These are phyloP conservation scores for Sitophilus oryzae DNA, from an alignment of 1,140 invertebrate genomes.

Conservation along the genomic window DNA sequence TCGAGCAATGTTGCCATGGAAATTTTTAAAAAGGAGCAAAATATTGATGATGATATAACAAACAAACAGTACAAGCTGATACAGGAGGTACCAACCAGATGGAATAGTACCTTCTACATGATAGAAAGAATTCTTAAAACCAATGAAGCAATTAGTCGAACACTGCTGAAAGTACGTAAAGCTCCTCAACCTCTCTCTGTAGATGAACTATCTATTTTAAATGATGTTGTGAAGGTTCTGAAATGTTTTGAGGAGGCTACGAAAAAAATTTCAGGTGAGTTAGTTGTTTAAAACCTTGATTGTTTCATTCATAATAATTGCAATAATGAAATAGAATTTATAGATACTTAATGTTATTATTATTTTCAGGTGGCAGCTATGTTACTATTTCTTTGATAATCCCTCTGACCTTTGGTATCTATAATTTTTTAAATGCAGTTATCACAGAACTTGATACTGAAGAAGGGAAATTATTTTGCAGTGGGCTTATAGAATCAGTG, in stretches of 20 bases:
- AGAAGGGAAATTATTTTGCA: conserved; percentile 1
- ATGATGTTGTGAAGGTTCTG: background rate
- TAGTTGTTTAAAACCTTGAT: too few species aligned
- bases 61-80: conserved; percentile 3
- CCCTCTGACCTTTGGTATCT: background rate
- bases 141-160: background rate
- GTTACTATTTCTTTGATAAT: conserved; percentile 11
- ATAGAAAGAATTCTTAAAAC: conserved; percentile 9
- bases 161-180: conserved; percentile 2
- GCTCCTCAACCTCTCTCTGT: conserved; percentile 1
- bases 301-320: too few species aligned
- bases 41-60: background rate
- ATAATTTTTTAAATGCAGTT: background rate
- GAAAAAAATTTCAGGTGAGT: conserved; percentile 3
- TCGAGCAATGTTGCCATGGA: conserved; percentile 1
- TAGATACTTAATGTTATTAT: too few species aligned
- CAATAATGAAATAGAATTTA: too few species aligned
- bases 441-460: background rate
- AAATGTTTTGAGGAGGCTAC: conserved; percentile 12
- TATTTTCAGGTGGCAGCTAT: too few species aligned
- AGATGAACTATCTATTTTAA: background rate
- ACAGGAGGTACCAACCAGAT: conserved; percentile 4
- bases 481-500: conserved; percentile 1
- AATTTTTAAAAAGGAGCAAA: conserved; percentile 12
- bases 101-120: conserved; percentile 13